These are phyloP conservation scores for Pecten maximus DNA, from an alignment of 2,888 invertebrate species.

Conservation along the genomic window DNA sequence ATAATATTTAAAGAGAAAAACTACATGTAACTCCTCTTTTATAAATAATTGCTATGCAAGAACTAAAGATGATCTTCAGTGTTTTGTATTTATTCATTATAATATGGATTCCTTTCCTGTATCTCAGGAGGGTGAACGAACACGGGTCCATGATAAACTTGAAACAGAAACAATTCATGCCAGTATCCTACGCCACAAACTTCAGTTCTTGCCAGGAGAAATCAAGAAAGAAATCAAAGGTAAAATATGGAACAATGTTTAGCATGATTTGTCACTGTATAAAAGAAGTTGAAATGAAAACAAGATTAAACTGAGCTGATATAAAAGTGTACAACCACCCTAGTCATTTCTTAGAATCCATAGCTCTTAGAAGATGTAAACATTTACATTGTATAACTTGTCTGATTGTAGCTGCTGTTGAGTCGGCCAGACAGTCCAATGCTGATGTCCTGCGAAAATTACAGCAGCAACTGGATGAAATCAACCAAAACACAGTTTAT, in stretches of 20 bases:
- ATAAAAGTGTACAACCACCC: too few relatives aligned
- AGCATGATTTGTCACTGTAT: neutral
- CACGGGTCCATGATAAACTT: slow-evolving; percentile 75
- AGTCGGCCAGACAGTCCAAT: slow-evolving; percentile 79
- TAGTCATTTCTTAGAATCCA: too few relatives aligned
- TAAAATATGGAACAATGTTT: slow-evolving; percentile 58
- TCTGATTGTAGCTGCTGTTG: slow-evolving; percentile 77
- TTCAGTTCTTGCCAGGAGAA: slow-evolving; percentile 76
- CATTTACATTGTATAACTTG: too few relatives aligned
- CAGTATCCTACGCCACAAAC: slow-evolving; percentile 79
- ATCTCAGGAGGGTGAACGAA: slow-evolving; percentile 74
- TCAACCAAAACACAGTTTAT: slow-evolving; percentile 74
- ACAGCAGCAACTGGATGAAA: slow-evolving; percentile 72
- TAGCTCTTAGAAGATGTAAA: too few relatives aligned
- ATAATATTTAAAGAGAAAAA: too few relatives aligned
- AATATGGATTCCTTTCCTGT: slow-evolving; percentile 1
- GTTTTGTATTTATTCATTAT: neutral
- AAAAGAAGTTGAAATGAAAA: neutral
- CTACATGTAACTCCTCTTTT: too few relatives aligned
- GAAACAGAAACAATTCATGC: slow-evolving; percentile 81
- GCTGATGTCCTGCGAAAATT: slow-evolving; percentile 75
- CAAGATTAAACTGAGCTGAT: too few relatives aligned
- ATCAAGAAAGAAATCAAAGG: slow-evolving; percentile 80
- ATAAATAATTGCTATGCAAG: too few relatives aligned
- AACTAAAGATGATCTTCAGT: neutral